Evolutionary conservation across 2,888 invertebrate genomes (phyloP), one percentile per base, ranked within the genome.

Genomic region (Sclerodermus sp.): DNA sequence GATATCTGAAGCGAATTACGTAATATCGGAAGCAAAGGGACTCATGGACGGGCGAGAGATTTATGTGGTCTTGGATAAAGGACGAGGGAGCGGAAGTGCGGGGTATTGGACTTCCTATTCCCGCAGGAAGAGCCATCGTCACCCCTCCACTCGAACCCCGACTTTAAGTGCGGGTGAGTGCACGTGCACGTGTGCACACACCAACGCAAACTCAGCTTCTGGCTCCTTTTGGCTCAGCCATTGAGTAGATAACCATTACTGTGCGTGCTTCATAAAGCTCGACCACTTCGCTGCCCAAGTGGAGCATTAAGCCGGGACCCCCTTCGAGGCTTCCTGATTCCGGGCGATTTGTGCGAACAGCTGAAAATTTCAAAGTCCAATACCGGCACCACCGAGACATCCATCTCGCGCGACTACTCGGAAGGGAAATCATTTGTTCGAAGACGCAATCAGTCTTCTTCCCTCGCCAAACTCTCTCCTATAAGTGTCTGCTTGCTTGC

Each of bases 101-200:
- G 68, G 60, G 67, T 74, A 74, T 75, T 68, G 73, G 71, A 64
- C 70, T 70, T 70, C 66, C 68, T 62, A 69, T 68, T 69, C 70
- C 69, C 67, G 58, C 31, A 66, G 71, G 70, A 73, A 66, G 58
- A 67, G 47, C 56, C 55, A 60, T 62, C 55, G 23, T 23, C 8
- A 8, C 23, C 23, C 23, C 23, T 67, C 58, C 66, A 57, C 62
- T 63, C 59, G 65, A 66, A 52, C 53, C 59, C 47, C 51, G 45
- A 49, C 61, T 56, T 62, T 61, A 60, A 54, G 49, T 53, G 44
- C 45, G 42, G 45, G 42, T 23, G 41, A 39, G 47, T 52, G 51
- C 57, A 47, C 62, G 53, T 49, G 46, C 14, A 16, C 38, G 5
- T 15, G 10, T 17, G 14, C 38, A 38, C 38, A 38, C 51, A 47